These are phyloP conservation scores for Alosa alosa DNA, from an alignment of 2,113 vertebrate species.

Conservation along the genomic window DNA sequence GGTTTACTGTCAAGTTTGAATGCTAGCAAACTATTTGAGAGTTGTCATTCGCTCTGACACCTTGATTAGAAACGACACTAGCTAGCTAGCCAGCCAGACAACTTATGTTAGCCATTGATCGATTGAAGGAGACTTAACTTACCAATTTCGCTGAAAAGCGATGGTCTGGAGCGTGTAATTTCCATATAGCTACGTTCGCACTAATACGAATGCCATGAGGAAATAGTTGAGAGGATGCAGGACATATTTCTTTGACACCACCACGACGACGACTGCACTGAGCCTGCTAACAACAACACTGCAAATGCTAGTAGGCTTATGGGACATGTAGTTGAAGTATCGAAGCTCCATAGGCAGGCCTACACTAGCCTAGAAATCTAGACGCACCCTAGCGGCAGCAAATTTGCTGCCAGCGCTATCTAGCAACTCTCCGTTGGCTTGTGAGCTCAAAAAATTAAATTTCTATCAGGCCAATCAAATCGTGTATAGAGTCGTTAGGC, in stretches of 20 bases:
- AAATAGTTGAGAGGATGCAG: neutral
- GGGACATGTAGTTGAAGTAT: neutral
- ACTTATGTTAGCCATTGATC: neutral
- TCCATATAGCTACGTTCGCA: conserved; percentile 31
- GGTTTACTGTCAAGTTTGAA: no score
- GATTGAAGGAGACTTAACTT: conserved; percentile 34
- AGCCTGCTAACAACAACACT: neutral
- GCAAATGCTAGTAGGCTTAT: neutral
- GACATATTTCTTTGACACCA: neutral
- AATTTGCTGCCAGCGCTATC: no score
- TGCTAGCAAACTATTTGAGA: neutral
- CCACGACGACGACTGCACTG: neutral
- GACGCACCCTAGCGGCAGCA: no score
- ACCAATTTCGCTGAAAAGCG: conserved; percentile 47
- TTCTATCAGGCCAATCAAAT: no score
- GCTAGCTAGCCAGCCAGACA: neutral
- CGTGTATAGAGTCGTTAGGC: no score
- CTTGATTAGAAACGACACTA: conserved; percentile 25
- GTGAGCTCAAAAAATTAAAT: no score
- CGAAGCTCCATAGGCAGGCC: no score
- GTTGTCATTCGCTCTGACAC: conserved; percentile 18
- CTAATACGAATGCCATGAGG: neutral
- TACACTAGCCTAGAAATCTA: no score
- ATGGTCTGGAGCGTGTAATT: conserved; percentile 42
- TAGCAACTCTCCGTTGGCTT: no score